Evolutionary conservation across 2,113 vertebrate genomes (phyloP), one percentile per base, ranked within the genome.

Genomic region (Abramis brama): DNA sequence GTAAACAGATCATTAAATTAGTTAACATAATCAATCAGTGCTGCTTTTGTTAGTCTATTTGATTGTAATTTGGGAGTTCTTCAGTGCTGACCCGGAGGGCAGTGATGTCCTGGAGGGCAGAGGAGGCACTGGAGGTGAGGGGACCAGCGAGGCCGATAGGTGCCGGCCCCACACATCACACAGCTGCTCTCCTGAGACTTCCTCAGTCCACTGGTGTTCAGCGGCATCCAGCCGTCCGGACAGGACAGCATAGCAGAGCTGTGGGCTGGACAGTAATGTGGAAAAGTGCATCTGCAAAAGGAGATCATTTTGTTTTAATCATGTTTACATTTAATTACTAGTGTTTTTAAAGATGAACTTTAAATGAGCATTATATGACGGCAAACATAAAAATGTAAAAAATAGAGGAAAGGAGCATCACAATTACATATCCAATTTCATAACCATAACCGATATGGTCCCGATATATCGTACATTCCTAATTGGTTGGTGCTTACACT

Each of bases 21-120:
- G 33, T n/a, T 2, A 77, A 33, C 30, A 27, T 59, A 62, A 76
- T 82, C 6, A 21, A 13, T 30, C 4, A 39, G 36, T 15, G 6
- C n/a, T 52, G 12, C 9, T 60, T 13, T 39, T 39, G 77, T 73
- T 30, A 57, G 55, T 23, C 6, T 57, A 21, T 57, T 57, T 23
- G 55, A 57, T 57, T 79, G 36, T 11, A 43, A 73, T 68, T 11
- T 43, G 12, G 11, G 27, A 74, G 17, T 13, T n/a, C 11, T 50
- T 75, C 19, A 55, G 2, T 10, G 17, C 82, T 74, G 39, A 98
- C 97, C 97, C 90, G 83, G 88, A 0, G 94, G 95, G 85, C 97
- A 99, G 91, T 93, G 92, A 92, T 97, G 97, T 86, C 97, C 97
- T 3, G 95, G 77, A 0, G 97, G 97, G 89, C 98, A 99, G 85